Conservation (phyloP, 1,140 invertebrate genomes). For the Sesamia nonagrioides region DNA sequence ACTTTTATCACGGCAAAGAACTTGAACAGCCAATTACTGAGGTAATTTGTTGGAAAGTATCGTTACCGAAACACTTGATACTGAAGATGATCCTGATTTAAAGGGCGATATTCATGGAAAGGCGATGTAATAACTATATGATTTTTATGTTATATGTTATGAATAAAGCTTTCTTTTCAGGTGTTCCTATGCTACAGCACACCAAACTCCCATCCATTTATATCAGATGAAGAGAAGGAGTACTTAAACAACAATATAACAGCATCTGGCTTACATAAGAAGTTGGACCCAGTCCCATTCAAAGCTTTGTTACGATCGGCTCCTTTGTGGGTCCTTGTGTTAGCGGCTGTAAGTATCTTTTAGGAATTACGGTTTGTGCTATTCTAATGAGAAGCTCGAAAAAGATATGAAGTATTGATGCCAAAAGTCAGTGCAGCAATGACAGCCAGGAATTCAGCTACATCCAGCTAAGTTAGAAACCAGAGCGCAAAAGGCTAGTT, state of each 20-base stretch:
- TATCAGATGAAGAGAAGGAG: constrained; percentile 92
- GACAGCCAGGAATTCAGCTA: no score
- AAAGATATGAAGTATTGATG: neutral
- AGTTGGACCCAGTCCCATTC: constrained; percentile 88
- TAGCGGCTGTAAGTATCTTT: constrained; percentile 88
- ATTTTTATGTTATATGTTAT: neutral
- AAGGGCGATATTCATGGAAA: no score
- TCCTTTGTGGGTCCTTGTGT: constrained; percentile 89
- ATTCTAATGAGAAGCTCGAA: no score
- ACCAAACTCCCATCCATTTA: constrained; percentile 94
- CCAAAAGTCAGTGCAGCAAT: no score
- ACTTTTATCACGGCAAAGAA: no score
- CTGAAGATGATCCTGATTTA: no score
- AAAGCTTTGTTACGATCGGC: constrained; percentile 89
- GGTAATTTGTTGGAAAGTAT: no score
- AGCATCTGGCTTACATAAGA: constrained; percentile 80
- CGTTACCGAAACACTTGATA: no score
- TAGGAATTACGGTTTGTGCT: no score
- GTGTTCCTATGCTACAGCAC: constrained; percentile 91
- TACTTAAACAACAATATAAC: constrained; percentile 89
- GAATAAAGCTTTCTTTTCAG: constrained; percentile 70
- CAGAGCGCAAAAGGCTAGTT: no score
- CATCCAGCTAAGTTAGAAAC: no score
- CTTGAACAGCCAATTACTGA: no score
- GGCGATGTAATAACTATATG: neutral